Conservation (phyloP, 2,113 vertebrate genomes). For the Stomatorhinus ivindoensis region DNA sequence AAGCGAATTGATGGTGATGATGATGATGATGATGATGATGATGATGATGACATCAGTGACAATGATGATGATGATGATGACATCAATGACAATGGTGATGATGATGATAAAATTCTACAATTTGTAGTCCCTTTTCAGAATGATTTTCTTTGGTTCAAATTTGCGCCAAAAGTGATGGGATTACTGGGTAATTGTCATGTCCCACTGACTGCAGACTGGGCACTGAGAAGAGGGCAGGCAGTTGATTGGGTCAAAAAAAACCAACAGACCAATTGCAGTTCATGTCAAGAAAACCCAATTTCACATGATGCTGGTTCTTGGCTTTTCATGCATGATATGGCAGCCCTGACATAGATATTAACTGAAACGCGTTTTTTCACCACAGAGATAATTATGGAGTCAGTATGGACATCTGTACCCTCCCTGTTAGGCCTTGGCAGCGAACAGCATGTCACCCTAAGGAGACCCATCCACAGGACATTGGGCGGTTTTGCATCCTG, state of each 20-base stretch:
- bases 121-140: background rate
- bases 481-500: background rate
- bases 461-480: background rate
- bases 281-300: background rate
- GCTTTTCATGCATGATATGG: background rate
- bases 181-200: background rate
- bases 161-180: background rate
- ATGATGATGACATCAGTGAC: too few relatives aligned
- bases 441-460: background rate
- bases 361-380: background rate
- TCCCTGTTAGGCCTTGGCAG: background rate
- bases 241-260: background rate
- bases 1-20: background rate
- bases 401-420: background rate
- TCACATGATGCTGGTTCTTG: background rate
- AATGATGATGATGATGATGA: background rate
- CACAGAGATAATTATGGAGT: background rate
- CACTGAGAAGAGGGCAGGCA: background rate
- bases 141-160: background rate
- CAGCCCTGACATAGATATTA: background rate
- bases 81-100: background rate
- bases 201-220: background rate
- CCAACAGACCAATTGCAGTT: background rate
- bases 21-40: background rate
- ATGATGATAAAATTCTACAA: background rate